phyloP scores from a whole-genome alignment of 2,113 vertebrate species.

The Catagonus wagneri region DNA sequence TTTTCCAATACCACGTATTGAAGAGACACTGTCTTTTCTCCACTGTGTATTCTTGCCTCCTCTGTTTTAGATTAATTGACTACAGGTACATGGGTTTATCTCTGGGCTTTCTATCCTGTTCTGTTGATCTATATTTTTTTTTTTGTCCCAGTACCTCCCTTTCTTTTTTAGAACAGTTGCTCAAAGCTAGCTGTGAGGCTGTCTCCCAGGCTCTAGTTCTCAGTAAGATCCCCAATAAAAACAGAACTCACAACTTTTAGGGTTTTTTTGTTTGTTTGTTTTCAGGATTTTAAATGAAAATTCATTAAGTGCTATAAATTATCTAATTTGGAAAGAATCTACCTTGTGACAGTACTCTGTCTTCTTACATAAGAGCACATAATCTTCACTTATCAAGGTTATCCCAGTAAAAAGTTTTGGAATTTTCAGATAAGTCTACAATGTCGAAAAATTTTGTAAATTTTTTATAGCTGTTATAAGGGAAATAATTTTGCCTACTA shows the following conservation, averaged over 20 bases:
- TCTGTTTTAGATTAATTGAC: too few relatives aligned
- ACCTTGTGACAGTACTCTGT: not conserved
- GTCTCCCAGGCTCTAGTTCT: not conserved
- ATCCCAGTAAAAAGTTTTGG: not conserved
- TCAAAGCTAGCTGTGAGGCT: not conserved
- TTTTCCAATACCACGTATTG: too few relatives aligned
- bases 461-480: not conserved
- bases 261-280: not conserved
- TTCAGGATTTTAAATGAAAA: constrained; percentile 43
- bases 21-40: too few relatives aligned
- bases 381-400: not conserved
- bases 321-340: not conserved
- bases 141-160: too few relatives aligned
- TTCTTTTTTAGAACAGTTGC: not conserved
- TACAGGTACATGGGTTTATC: too few relatives aligned
- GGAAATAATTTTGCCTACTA: constrained; percentile 34
- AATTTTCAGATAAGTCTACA: not conserved
- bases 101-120: too few relatives aligned
- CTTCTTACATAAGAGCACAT: not conserved
- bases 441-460: not conserved
- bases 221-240: not conserved
- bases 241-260: not conserved
- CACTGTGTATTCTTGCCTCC: too few relatives aligned
- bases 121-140: too few relatives aligned
- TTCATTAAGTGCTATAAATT: not conserved